Evolutionary conservation across 2,113 vertebrate species (phyloP).

Genomic region (Nerophis ophidion): DNA sequence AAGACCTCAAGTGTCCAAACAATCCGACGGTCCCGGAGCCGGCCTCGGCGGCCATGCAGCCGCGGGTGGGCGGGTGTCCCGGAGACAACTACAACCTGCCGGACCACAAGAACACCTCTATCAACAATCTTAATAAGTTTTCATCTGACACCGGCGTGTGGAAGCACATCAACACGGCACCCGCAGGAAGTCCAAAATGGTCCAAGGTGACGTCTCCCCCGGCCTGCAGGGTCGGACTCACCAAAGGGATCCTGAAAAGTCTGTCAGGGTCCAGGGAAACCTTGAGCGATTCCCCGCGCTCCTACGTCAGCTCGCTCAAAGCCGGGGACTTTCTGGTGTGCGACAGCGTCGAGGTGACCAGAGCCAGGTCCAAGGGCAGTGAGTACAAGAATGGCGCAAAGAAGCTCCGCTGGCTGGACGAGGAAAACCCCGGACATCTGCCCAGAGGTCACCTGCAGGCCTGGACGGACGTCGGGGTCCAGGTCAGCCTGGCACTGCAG

Average conservation of each 20-base stretch:
- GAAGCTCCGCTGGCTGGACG: conserved; percentile 86
- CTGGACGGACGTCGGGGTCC: conserved; percentile 72
- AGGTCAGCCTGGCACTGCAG: conserved; percentile 57
- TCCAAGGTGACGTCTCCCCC: conserved; percentile 38
- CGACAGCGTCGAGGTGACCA: conserved; percentile 84
- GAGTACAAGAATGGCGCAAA: conserved; percentile 60
- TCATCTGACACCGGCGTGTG: conserved; percentile 21
- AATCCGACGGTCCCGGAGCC: background rate
- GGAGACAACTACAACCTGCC: conserved; percentile 21
- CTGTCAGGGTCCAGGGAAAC: conserved; percentile 63
- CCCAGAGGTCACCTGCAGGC: conserved; percentile 50
- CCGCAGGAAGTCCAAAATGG: conserved; percentile 35
- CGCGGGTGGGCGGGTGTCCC: background rate
- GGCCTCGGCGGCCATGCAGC: background rate
- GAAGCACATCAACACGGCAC: conserved; percentile 42
- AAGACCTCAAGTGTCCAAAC: conserved; percentile 1
- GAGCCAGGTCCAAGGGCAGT: conserved; percentile 62
- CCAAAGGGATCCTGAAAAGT: conserved; percentile 88
- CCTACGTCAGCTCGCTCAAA: conserved; percentile 62
- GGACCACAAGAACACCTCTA: conserved; percentile 29
- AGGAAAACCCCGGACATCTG: conserved; percentile 38
- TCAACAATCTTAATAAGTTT: conserved; percentile 52
- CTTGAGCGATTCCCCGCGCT: conserved; percentile 38
- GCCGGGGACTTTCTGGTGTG: conserved; percentile 68
- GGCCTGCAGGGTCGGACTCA: conserved; percentile 49